These are phyloP conservation scores for Grammomys surdaster DNA, from an alignment of 2,113 vertebrate genomes.

Conservation along the genomic window DNA sequence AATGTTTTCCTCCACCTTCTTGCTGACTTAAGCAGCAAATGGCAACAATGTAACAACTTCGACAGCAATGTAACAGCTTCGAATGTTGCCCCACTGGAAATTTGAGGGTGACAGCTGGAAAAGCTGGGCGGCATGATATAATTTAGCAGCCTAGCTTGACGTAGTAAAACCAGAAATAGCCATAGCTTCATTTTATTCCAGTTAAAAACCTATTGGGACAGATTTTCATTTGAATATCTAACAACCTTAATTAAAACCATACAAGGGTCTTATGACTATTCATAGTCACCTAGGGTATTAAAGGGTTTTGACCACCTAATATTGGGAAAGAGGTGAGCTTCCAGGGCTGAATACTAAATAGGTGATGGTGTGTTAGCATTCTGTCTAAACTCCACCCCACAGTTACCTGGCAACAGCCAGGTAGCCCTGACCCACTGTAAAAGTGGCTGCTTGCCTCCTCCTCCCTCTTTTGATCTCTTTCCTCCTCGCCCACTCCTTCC, in stretches of 20 bases:
- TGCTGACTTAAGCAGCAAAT: not conserved
- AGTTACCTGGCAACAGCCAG: too few relatives aligned
- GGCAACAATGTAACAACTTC: not conserved
- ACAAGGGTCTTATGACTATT: fast-evolving
- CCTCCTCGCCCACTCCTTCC: too few relatives aligned
- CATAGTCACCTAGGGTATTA: fast-evolving
- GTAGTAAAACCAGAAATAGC: not conserved
- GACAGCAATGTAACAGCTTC: not conserved
- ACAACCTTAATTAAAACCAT: not conserved
- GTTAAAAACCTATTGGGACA: not conserved
- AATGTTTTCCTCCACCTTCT: not conserved
- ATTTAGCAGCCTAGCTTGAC: not conserved
- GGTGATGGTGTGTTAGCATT: too few relatives aligned
- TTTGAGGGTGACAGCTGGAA: not conserved
- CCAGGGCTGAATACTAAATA: not conserved
- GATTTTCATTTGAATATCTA: not conserved
- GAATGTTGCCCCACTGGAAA: not conserved
- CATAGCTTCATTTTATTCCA: not conserved
- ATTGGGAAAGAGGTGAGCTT: not conserved
- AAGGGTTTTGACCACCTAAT: not conserved
- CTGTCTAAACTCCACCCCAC: too few relatives aligned
- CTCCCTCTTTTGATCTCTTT: too few relatives aligned
- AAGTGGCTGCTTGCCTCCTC: too few relatives aligned
- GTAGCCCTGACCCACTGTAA: too few relatives aligned
- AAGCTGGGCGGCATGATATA: too few relatives aligned